phyloP scores from a whole-genome alignment of 2,888 invertebrate genomes.

The Latrodectus hesperus region DNA sequence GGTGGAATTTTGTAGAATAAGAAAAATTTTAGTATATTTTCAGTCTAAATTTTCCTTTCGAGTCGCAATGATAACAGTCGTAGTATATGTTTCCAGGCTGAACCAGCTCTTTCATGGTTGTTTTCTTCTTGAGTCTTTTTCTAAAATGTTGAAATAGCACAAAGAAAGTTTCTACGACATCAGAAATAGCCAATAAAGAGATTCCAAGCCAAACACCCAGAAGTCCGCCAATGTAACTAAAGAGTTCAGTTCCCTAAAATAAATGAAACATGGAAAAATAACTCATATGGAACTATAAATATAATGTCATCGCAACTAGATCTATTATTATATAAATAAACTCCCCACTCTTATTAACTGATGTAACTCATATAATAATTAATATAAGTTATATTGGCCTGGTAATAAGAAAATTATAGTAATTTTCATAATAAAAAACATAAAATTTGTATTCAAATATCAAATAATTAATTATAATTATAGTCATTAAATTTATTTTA shows the following conservation, averaged over 20 bases:
- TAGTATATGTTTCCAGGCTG: neutral
- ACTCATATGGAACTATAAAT: no score
- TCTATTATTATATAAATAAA: no score
- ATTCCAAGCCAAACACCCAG: constrained; percentile 55
- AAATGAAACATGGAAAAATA: neutral
- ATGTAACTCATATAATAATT: no score
- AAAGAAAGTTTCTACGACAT: constrained; percentile 41
- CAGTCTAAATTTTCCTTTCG: constrained; percentile 26
- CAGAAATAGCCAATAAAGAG: constrained; percentile 47
- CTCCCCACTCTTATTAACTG: no score
- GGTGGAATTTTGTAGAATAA: no score
- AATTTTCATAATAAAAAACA: no score
- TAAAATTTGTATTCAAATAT: no score
- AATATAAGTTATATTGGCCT: no score
- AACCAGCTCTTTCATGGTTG: constrained; percentile 9
- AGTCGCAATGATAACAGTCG: neutral
- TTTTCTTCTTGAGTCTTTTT: neutral
- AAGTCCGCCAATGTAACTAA: constrained; percentile 52
- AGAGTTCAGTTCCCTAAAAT: constrained; percentile 45
- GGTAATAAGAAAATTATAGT: no score
- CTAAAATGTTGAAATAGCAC: neutral
- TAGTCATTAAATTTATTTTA: no score
- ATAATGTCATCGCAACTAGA: no score
- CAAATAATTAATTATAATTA: no score
- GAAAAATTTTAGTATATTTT: constrained; percentile 30